These are phyloP conservation scores for Hybognathus amarus DNA, from an alignment of 2,797 vertebrate species.

Conservation along the genomic window DNA sequence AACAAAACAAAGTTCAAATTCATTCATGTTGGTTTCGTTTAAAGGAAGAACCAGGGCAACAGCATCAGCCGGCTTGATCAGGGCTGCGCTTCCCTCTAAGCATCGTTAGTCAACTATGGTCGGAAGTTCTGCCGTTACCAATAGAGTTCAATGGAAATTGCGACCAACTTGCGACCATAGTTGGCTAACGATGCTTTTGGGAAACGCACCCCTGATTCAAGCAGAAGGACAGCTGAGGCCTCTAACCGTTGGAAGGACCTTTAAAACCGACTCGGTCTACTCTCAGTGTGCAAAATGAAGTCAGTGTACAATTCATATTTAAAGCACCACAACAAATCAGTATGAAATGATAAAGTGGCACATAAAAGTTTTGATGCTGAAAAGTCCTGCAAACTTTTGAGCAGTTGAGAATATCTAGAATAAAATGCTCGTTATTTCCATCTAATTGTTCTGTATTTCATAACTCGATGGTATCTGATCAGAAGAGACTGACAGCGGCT, in stretches of 20 bases:
- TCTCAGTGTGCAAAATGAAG: neutral
- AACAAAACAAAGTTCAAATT: constrained; percentile 8
- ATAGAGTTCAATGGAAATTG: too few species aligned
- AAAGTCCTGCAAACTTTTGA: neutral
- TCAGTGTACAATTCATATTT: too few species aligned
- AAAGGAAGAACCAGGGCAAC: neutral
- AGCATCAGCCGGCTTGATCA: too few species aligned
- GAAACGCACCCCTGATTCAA: too few species aligned
- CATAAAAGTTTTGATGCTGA: neutral
- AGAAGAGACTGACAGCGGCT: neutral
- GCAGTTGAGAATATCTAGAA: neutral
- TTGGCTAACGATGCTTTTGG: too few species aligned
- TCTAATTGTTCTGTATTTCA: neutral
- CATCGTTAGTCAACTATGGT: too few species aligned
- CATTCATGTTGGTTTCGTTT: neutral
- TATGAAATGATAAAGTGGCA: too few species aligned
- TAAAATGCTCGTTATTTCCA: neutral
- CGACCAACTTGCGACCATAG: too few species aligned
- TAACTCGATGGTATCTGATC: neutral
- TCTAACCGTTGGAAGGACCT: neutral
- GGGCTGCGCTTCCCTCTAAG: too few species aligned
- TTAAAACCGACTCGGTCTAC: neutral
- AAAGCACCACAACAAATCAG: too few species aligned
- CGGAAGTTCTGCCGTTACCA: too few species aligned
- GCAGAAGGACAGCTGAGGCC: neutral